A percentile compares a stretch with the other conserved stretches of the same genome.
These are phyloP conservation scores for Nasonovia ribisnigri DNA, from an alignment of 2,888 invertebrate species.

Conservation along the genomic window DNA sequence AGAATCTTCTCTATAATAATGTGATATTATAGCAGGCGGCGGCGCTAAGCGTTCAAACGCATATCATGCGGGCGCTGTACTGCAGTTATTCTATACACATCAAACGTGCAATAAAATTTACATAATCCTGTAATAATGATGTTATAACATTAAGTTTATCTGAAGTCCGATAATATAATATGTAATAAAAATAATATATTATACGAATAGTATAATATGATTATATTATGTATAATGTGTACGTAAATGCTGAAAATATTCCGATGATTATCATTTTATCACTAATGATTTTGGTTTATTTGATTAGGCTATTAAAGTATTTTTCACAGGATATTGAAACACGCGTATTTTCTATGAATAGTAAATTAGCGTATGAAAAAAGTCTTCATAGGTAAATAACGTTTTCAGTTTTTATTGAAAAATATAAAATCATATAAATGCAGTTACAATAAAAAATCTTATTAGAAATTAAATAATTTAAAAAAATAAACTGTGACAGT, in stretches of 20 bases:
- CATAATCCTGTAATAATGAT: neutral
- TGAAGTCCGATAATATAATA: neutral
- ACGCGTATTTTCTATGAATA: neutral
- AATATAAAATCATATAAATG: too few relatives aligned
- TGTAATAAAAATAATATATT: neutral
- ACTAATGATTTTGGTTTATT: neutral
- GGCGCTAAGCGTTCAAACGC: neutral
- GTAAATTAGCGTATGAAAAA: neutral
- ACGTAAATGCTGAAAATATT: neutral
- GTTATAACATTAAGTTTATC: neutral
- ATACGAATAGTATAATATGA: neutral
- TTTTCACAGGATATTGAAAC: neutral
- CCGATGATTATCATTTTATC: too few relatives aligned
- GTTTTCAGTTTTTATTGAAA: neutral
- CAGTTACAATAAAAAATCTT: too few relatives aligned
- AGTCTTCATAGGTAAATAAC: neutral
- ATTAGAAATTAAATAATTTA: too few relatives aligned
- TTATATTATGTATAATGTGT: neutral
- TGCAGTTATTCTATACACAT: neutral
- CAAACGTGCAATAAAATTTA: neutral
- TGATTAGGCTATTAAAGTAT: neutral
- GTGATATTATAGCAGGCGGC: neutral
- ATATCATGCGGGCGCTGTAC: neutral
- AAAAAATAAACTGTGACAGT: too few relatives aligned
- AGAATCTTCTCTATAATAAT: neutral